A percentile compares a stretch with the other conserved stretches of the same genome.
Evolutionary conservation across 1,140 invertebrate species (phyloP).

Genomic region (Tetramorium parvispinum): DNA sequence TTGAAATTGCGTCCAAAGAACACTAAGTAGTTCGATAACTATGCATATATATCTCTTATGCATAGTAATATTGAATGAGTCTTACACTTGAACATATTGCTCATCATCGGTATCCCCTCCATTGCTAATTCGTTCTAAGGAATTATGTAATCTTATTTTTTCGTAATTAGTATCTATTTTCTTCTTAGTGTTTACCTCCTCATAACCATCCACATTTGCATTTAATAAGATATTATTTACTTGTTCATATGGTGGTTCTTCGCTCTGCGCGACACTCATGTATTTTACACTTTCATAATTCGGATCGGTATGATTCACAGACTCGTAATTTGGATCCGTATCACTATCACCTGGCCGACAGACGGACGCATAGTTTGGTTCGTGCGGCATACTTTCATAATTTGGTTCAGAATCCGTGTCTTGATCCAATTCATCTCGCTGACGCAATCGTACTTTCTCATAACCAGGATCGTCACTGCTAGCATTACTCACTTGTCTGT

Average conservation of each 20-base stretch:
- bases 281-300: constrained; percentile 86
- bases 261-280: constrained; percentile 75
- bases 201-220: constrained; percentile 72
- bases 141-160: constrained; percentile 75
- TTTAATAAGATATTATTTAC: constrained; percentile 77
- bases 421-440: constrained; percentile 72
- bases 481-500: constrained; percentile 82
- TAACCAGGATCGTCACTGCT: constrained; percentile 83
- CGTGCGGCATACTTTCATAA: constrained; percentile 90
- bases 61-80: not conserved
- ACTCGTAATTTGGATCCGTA: constrained; percentile 91
- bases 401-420: constrained; percentile 86
- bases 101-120: constrained; percentile 80
- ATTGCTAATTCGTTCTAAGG: constrained; percentile 65
- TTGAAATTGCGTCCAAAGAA: too few species aligned
- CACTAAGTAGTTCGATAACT: too few species aligned
- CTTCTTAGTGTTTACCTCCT: constrained; percentile 76
- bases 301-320: constrained; percentile 86
- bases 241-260: constrained; percentile 85
- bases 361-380: constrained; percentile 86
- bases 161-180: constrained; percentile 76
- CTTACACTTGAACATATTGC: constrained; percentile 82
- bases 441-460: constrained; percentile 80
- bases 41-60: too few species aligned
- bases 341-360: constrained; percentile 89